Percentiles rank a stretch among this genome's conserved stretches.
phyloP scores from a whole-genome alignment of 2,113 vertebrate genomes.

The Cyphomyrus plagiostoma region DNA sequence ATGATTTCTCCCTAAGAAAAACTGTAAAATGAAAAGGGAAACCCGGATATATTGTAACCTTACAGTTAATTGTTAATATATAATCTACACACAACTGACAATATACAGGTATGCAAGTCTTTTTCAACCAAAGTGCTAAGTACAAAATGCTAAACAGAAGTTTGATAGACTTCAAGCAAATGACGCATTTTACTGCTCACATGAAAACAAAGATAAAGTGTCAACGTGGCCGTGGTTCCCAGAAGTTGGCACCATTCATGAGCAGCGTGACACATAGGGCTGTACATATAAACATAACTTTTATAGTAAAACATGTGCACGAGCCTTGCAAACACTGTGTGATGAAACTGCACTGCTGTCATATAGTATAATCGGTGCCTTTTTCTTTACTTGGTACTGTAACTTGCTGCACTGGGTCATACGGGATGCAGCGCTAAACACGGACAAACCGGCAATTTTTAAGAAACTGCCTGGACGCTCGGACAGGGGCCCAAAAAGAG shows the following conservation, averaged over 20 bases:
- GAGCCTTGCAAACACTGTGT: background rate
- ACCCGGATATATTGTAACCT: too few relatives aligned
- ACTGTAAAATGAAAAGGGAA: background rate
- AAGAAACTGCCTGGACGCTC: too few relatives aligned
- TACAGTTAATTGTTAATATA: background rate
- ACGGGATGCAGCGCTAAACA: too few relatives aligned
- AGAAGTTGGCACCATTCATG: background rate
- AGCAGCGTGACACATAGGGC: background rate
- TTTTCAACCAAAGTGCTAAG: background rate
- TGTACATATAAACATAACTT: background rate
- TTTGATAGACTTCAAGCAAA: background rate
- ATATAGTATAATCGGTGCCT: background rate
- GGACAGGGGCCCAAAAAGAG: background rate
- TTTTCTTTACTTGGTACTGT: background rate
- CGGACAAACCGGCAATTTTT: too few relatives aligned
- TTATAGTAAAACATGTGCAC: background rate
- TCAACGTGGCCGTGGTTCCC: background rate
- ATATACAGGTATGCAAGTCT: background rate
- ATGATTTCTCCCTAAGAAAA: background rate
- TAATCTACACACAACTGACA: background rate
- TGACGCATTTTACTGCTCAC: background rate
- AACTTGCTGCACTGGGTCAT: too few relatives aligned
- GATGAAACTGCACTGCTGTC: background rate
- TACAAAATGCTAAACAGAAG: background rate
- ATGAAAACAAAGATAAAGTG: background rate